Evolutionary conservation across 2,888 invertebrate genomes (phyloP).

Genomic region (Drosophila paranaensis): DNA sequence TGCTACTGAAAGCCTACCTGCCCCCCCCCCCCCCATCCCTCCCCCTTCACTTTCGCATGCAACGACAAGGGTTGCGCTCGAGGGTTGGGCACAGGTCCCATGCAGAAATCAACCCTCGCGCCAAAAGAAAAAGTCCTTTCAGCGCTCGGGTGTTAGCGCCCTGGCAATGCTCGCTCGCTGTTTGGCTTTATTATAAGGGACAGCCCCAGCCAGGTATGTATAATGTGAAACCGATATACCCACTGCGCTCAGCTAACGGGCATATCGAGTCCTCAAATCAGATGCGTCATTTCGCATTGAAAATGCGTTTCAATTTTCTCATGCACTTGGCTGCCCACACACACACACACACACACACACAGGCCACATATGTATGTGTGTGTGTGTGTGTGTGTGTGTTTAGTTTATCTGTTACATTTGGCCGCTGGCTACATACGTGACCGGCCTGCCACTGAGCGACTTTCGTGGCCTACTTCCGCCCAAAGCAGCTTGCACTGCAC

Average conservation of each 20-base stretch:
- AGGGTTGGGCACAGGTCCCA: slow-evolving; percentile 61
- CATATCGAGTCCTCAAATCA: neutral
- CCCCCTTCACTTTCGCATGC: too few species aligned
- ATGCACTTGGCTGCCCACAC: neutral
- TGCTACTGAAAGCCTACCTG: slow-evolving; percentile 49
- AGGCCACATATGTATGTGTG: neutral
- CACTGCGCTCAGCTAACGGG: neutral
- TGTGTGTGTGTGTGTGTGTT: too few species aligned
- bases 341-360: neutral
- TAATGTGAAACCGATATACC: neutral
- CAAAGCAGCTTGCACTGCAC: slow-evolving; percentile 46
- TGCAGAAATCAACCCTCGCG: slow-evolving; percentile 73
- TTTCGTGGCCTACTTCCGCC: slow-evolving; percentile 60
- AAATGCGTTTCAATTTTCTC: slow-evolving; percentile 47
- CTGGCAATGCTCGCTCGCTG: neutral
- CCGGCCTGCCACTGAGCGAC: slow-evolving; percentile 39
- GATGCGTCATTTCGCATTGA: slow-evolving; percentile 56
- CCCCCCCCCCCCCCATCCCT: too few species aligned
- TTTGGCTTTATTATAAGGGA: neutral
- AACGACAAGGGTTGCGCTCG: slow-evolving; percentile 55
- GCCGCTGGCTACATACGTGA: slow-evolving; percentile 44
- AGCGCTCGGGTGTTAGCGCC: neutral
- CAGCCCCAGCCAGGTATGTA: too few species aligned
- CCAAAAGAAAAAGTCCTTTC: slow-evolving; percentile 45
- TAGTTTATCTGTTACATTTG: neutral